Evolutionary conservation across 2,797 vertebrate genomes (phyloP).

Genomic region (Oceanodroma leucorhoa): DNA sequence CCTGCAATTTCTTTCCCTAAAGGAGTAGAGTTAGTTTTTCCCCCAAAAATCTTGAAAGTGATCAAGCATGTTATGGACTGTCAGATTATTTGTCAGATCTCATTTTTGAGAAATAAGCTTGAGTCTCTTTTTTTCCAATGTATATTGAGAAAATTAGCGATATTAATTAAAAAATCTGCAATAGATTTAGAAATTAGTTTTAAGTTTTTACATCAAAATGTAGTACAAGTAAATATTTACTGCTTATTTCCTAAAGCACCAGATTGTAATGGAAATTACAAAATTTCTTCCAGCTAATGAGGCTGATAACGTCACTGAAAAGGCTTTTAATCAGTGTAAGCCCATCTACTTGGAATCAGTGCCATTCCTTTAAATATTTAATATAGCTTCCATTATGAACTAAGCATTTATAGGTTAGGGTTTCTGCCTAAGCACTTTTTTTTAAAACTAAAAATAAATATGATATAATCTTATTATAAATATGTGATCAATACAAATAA

Average conservation of each 20-base stretch:
- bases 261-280: not conserved
- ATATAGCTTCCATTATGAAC: not conserved
- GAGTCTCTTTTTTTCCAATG: not conserved
- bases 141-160: not conserved
- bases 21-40: not conserved
- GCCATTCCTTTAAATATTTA: not conserved
- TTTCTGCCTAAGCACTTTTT: not conserved
- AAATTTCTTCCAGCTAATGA: not conserved
- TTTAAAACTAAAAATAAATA: not conserved
- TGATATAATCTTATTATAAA: not conserved
- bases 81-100: not conserved
- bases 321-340: not conserved
- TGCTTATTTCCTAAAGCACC: not conserved
- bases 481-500: not conserved
- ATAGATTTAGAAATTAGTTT: not conserved
- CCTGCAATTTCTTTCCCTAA: not conserved
- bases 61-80: not conserved
- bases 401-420: not conserved
- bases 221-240: not conserved
- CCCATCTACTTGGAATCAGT: not conserved
- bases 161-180: not conserved
- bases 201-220: not conserved
- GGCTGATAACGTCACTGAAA: not conserved
- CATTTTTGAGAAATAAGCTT: not conserved
- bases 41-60: not conserved